Evolutionary conservation across 2,888 invertebrate genomes (phyloP).

Genomic region (Meliscaeva auricollis): DNA sequence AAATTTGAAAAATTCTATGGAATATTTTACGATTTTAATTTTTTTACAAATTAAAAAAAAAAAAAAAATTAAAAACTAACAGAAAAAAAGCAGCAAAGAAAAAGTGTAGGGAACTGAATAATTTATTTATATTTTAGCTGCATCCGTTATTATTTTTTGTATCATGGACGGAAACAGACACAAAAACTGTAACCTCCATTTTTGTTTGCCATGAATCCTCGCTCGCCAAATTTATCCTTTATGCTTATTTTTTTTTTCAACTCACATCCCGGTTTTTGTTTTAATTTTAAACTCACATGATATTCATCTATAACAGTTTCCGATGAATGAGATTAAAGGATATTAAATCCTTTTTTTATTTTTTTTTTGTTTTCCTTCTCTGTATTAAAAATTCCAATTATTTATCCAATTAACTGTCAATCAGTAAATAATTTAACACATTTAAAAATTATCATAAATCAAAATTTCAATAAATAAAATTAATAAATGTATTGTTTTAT

Average conservation of each 20-base stretch:
- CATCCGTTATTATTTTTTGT: constrained; percentile 1
- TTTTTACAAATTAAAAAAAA: too few relatives aligned
- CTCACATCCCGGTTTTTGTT: neutral
- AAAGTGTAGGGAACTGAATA: too few relatives aligned
- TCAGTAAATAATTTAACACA: neutral
- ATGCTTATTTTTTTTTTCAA: neutral
- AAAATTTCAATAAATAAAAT: neutral
- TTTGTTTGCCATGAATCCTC: neutral
- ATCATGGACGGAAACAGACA: neutral
- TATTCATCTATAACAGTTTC: neutral
- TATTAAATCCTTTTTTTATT: neutral
- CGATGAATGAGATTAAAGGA: neutral
- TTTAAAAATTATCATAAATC: constrained; percentile 19
- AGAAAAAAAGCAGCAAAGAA: neutral
- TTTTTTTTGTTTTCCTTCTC: neutral
- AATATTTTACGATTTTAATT: too few relatives aligned
- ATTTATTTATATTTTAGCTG: constrained; percentile 4
- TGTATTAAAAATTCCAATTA: neutral
- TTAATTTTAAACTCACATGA: neutral
- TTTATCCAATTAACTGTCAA: constrained; percentile 15
- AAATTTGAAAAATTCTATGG: too few relatives aligned
- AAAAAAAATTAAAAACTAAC: neutral
- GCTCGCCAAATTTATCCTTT: neutral
- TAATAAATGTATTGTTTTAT: neutral
- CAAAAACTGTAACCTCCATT: neutral